Evolutionary conservation across 1,140 invertebrate genomes (phyloP), one percentile per base, ranked within the genome.

Genomic region (Scaptodrosophila lebanonensis): DNA sequence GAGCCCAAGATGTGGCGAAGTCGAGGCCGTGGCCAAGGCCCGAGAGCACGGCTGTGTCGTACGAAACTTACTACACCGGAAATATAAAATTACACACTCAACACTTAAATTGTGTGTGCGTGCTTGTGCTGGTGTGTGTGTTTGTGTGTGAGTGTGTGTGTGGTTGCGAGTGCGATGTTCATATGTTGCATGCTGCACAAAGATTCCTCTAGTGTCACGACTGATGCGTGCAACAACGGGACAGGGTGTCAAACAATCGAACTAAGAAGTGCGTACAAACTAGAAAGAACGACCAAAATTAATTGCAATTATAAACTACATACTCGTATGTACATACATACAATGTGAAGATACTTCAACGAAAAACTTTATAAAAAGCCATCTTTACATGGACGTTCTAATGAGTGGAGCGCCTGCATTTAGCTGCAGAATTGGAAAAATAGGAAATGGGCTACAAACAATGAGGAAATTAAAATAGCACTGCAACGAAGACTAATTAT

Each of bases 61-160:
- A 77, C 66, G 54, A 77, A 79, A 79, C 73, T 72, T 79, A 79
- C 73, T 79, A 79, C 73, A 82, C 73, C 73, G 73, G 75, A 79
- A 79, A 79, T 79, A 79, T 79, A 79, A 79, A 79, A 79, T 79
- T 79, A 79, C 75, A 79, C 75, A 79, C 75, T 82, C 75, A 79
- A 79, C 75, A 79, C 75, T 79, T 79, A 73, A 79, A 82, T 73
- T 67, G 69, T 72, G 50, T 64, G 25, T 53, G 44, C 44, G 47
- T 39, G 65, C 36, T 22, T 33, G 8, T 30, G 29, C 32, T 12
- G 35, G 13, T 27, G 25, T 48, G 4, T 39, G 16, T 58, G 29
- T 58, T 29, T 36, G 42, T 22, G 8, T 39, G 43, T 47, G 25
- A 30, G 38, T 12, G 48, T 47, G 40, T 56, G 53, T 32, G 64